Evolutionary conservation across 1,140 invertebrate genomes (phyloP).

Genomic region (Drosophila sucinea): DNA sequence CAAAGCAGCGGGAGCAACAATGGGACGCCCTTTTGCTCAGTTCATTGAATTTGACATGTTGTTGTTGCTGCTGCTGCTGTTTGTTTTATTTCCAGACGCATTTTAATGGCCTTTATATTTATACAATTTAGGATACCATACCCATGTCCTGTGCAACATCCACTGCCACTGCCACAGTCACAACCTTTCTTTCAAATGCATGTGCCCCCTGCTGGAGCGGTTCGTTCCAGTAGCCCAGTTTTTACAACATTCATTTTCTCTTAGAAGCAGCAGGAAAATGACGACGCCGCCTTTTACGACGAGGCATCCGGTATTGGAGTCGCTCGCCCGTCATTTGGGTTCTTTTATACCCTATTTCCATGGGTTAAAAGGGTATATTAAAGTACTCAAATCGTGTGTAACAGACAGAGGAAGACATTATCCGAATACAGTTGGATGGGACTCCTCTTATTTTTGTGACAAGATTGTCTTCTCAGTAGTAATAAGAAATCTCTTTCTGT

Average conservation of each 20-base stretch:
- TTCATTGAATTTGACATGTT: constrained; percentile 74
- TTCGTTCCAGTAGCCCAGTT: constrained; percentile 36
- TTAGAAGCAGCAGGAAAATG: constrained; percentile 27
- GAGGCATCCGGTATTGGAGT: constrained; percentile 33
- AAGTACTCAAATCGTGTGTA: not conserved
- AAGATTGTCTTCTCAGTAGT: too few species aligned
- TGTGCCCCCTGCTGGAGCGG: constrained; percentile 17
- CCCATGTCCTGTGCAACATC: not conserved
- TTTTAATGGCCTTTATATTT: constrained; percentile 80
- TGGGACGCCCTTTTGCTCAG: constrained; percentile 46
- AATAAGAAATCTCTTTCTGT: too few species aligned
- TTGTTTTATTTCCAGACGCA: constrained; percentile 79
- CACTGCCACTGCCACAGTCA: not conserved
- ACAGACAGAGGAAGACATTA: not conserved
- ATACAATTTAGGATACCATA: constrained; percentile 62
- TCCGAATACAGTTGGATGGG: too few species aligned
- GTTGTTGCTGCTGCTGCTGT: constrained; percentile 23
- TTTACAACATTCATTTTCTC: constrained; percentile 35
- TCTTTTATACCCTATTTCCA: not conserved
- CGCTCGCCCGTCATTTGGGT: constrained; percentile 34
- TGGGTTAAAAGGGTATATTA: not conserved
- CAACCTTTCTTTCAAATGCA: constrained; percentile 43
- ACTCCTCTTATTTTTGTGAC: too few species aligned
- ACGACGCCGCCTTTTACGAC: constrained; percentile 52
- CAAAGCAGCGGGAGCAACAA: constrained; percentile 25